These are phyloP conservation scores for Lytechinus pictus DNA, from an alignment of 35 echinoderm and acorn worm genomes.

Conservation along the genomic window DNA sequence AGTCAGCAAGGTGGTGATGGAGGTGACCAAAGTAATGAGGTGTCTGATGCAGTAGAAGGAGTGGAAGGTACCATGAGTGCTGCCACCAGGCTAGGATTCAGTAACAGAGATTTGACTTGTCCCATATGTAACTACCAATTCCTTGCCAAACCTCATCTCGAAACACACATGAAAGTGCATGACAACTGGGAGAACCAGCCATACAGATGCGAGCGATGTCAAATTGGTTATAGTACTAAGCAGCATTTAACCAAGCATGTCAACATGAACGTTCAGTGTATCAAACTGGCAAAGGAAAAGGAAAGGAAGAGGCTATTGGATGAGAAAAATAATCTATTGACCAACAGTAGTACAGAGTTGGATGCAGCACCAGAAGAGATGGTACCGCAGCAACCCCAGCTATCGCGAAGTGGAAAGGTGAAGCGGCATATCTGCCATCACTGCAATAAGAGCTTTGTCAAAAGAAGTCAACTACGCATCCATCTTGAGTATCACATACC, in stretches of 20 bases:
- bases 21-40: neutral
- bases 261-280: slow-evolving; percentile 14
- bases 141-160: slow-evolving; percentile 4
- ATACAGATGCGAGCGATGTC: slow-evolving; percentile 15
- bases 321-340: neutral
- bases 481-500: slow-evolving; percentile 40
- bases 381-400: neutral
- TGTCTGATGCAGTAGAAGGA: neutral
- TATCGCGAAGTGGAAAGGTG: neutral
- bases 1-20: neutral
- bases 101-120: neutral
- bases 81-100: neutral
- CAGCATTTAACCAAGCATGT: slow-evolving; percentile 39
- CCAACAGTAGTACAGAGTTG: neutral
- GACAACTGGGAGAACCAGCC: slow-evolving; percentile 46
- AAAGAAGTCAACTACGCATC: neutral
- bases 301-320: neutral
- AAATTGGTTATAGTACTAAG: slow-evolving; percentile 43
- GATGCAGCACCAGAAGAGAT: neutral
- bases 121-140: slow-evolving; percentile 32
- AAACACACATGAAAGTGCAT: slow-evolving; percentile 34
- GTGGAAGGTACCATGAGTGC: neutral
- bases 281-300: neutral
- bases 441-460: slow-evolving; percentile 22
- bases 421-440: slow-evolving; percentile 6